Evolutionary conservation across 2,888 invertebrate species (phyloP), one percentile per base, ranked within the genome.

Genomic region (Idaea dimidiata): DNA sequence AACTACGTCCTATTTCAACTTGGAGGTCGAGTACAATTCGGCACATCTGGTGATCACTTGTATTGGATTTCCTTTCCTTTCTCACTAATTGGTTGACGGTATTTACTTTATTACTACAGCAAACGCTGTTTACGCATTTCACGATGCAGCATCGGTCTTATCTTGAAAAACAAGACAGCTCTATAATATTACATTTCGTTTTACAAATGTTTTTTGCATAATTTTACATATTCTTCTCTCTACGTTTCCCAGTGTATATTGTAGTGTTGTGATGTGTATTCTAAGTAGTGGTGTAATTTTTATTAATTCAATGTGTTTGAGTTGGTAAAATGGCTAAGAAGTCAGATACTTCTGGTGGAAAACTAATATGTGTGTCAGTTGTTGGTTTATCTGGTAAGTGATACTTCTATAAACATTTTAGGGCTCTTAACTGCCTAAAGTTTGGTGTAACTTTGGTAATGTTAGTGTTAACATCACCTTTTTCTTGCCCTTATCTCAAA

Each of bases 281-380:
- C 68, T 75, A 81, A 83, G 80, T 84, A 80, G 80, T 43, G 43
- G 77, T 74, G 73, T 74, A 72, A 70, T 73, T 71, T 59, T 64
- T 75, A 78, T 77, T 75, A 73, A 73, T 73, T 74, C 76, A 69
- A 78, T 81, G 79, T 79, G 77, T 76, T 78, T 72, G 77, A 84
- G 62, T 54, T 57, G 61, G 67, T 90, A 85, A 76, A 80, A 96
- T 96, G 96, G 96, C 96, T 70, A 94, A 96, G 80, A 96, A 96
- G 88, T 94, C 94, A 71, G 96, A 96, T 70, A 87, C 86, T 80
- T 80, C 81, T 66, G 94, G 95, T 74, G 94, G 95, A 65, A 95
- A 95, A 83, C 93, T 94, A 83, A 94, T 97, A 76, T 97, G 97
- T 78, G 95, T 99, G 69, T 96, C 98, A 75, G 97, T 99, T 75